Evolutionary conservation across 2,113 vertebrate species (phyloP).

Genomic region (Petroica traversi): DNA sequence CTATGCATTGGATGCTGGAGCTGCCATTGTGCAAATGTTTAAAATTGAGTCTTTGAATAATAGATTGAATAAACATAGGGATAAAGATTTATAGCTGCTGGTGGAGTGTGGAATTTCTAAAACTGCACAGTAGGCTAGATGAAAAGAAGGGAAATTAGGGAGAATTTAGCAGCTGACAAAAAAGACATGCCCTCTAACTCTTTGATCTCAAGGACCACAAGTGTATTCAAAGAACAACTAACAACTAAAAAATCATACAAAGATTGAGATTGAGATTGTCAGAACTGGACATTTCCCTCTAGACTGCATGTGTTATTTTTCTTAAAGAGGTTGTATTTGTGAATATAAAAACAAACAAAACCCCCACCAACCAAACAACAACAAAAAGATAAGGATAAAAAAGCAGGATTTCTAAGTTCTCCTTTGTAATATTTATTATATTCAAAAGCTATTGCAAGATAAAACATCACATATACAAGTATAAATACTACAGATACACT

Average conservation of each 20-base stretch:
- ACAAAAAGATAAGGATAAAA: neutral
- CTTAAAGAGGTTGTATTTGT: neutral
- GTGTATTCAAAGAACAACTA: neutral
- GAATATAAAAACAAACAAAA: neutral
- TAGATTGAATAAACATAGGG: neutral
- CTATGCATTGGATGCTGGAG: neutral
- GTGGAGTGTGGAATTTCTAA: neutral
- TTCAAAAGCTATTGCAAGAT: neutral
- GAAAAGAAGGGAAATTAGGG: neutral
- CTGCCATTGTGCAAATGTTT: neutral
- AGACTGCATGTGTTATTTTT: neutral
- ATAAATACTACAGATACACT: too few species aligned
- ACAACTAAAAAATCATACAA: neutral
- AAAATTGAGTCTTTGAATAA: neutral
- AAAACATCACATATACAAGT: neutral
- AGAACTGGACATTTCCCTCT: neutral
- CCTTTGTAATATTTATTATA: neutral
- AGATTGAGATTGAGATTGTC: neutral
- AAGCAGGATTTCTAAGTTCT: neutral
- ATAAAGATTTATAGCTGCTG: neutral
- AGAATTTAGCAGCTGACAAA: neutral
- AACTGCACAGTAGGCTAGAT: neutral
- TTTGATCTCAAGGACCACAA: neutral
- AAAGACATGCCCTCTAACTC: neutral
- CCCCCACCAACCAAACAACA: accelerated